phyloP scores from a whole-genome alignment of 2,888 invertebrate species.

The Macaria liturata region DNA sequence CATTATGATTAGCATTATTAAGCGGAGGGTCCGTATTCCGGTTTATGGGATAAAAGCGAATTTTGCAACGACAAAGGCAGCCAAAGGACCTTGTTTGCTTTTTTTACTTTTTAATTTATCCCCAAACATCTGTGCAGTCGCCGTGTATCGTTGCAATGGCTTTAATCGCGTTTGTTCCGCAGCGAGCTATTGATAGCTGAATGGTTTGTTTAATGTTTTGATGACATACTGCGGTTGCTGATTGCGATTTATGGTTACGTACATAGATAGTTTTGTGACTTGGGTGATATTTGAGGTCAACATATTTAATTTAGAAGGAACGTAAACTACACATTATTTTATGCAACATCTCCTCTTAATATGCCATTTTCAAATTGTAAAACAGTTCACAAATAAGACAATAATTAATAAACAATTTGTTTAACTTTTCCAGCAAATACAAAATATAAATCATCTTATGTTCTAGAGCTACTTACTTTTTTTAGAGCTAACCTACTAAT shows the following conservation, averaged over 20 bases:
- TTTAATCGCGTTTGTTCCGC: slow-evolving; percentile 80
- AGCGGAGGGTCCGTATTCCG: slow-evolving; percentile 75
- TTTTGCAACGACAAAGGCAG: slow-evolving; percentile 65
- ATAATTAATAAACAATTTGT: too few species aligned
- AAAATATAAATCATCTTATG: too few species aligned
- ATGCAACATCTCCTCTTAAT: too few species aligned
- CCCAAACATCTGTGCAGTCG: slow-evolving; percentile 73
- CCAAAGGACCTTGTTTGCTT: slow-evolving; percentile 54
- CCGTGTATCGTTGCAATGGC: slow-evolving; percentile 41
- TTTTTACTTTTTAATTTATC: slow-evolving; percentile 62
- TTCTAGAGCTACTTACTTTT: too few species aligned
- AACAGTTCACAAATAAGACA: too few species aligned
- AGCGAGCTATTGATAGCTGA: slow-evolving; percentile 73
- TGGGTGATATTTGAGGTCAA: too few species aligned
- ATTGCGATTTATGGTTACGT: slow-evolving; percentile 9
- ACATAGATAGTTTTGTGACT: not conserved
- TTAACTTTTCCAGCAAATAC: too few species aligned
- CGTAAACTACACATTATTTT: too few species aligned
- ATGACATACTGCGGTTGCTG: slow-evolving; percentile 48
- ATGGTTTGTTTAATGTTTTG: slow-evolving; percentile 76
- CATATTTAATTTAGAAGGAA: too few species aligned
- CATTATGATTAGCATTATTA: slow-evolving; percentile 82
- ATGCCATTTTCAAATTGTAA: too few species aligned
- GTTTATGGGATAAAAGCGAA: slow-evolving; percentile 77
- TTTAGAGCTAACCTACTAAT: too few species aligned